Conservation (phyloP, 2,888 invertebrate genomes). For the Stratiomys singularior region DNA sequence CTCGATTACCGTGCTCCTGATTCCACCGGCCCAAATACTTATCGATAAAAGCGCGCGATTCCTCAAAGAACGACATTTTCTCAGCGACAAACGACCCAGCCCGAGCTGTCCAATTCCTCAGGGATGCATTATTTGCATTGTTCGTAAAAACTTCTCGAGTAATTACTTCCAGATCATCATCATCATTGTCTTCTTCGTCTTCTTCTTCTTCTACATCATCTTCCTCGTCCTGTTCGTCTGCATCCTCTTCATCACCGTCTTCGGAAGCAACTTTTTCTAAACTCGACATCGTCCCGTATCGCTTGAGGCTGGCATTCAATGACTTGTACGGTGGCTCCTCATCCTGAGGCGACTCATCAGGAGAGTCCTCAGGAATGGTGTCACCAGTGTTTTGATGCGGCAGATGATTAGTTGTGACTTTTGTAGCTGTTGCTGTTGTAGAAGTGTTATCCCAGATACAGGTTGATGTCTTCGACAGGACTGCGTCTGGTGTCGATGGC, state of each 20-base stretch:
- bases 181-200: constrained; percentile 50
- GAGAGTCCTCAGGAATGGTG: constrained; percentile 71
- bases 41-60: constrained; percentile 67
- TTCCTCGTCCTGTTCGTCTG: constrained; percentile 52
- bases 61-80: constrained; percentile 79
- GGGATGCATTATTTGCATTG: constrained; percentile 48
- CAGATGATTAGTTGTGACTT: constrained; percentile 57
- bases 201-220: constrained; percentile 51
- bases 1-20: constrained; percentile 55
- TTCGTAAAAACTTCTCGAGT: constrained; percentile 48
- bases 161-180: constrained; percentile 56
- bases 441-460: constrained; percentile 63
- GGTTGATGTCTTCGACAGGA: constrained; percentile 63
- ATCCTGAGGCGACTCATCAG: constrained; percentile 75
- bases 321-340: constrained; percentile 81
- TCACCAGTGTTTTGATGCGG: constrained; percentile 61
- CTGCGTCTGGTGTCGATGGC: constrained; percentile 77
- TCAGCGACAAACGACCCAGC: constrained; percentile 85
- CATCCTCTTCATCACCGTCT: constrained; percentile 52
- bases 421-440: constrained; percentile 58
- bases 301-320: constrained; percentile 67
- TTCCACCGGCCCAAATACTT: constrained; percentile 69
- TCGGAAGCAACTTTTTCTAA: constrained; percentile 74
- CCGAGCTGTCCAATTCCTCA: constrained; percentile 78
- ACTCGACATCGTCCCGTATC: constrained; percentile 79